These are phyloP conservation scores for Aix galericulata DNA, from an alignment of 2,113 vertebrate species.

Conservation along the genomic window DNA sequence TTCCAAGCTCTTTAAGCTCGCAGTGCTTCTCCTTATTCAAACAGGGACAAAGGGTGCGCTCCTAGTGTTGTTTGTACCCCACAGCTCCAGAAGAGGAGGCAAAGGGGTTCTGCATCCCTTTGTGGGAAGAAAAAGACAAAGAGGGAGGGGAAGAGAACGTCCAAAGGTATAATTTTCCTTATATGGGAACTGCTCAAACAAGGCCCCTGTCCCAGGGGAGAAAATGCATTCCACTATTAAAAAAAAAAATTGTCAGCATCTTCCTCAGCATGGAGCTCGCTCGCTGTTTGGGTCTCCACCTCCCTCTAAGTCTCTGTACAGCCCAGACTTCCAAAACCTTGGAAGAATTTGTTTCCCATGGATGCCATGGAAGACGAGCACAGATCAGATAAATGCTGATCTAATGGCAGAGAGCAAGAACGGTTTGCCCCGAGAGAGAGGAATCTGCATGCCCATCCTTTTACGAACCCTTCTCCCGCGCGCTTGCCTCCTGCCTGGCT, in stretches of 20 bases:
- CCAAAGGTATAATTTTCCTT: constrained; percentile 18
- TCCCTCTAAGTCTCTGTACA: background rate
- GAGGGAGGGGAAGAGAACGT: background rate
- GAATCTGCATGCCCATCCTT: accelerated
- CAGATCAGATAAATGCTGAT: accelerated
- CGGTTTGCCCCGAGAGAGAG: accelerated
- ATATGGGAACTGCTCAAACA: constrained; percentile 37
- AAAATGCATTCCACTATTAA: background rate
- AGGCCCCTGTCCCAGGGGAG: background rate
- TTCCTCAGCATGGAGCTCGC: background rate
- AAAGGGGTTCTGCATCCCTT: background rate
- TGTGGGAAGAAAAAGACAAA: background rate
- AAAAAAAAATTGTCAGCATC: constrained; percentile 5
- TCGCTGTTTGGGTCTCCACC: background rate
- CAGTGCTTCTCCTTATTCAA: background rate
- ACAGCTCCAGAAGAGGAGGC: background rate
- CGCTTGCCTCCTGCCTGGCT: background rate
- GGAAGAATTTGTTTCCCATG: background rate
- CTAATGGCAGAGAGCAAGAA: background rate
- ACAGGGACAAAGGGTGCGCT: background rate
- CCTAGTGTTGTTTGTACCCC: background rate
- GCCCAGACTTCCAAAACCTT: background rate
- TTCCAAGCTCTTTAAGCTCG: background rate
- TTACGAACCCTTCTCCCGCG: background rate
- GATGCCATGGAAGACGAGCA: accelerated